Conservation (phyloP, 2,113 vertebrate genomes). For the Scartelaos histophorus region DNA sequence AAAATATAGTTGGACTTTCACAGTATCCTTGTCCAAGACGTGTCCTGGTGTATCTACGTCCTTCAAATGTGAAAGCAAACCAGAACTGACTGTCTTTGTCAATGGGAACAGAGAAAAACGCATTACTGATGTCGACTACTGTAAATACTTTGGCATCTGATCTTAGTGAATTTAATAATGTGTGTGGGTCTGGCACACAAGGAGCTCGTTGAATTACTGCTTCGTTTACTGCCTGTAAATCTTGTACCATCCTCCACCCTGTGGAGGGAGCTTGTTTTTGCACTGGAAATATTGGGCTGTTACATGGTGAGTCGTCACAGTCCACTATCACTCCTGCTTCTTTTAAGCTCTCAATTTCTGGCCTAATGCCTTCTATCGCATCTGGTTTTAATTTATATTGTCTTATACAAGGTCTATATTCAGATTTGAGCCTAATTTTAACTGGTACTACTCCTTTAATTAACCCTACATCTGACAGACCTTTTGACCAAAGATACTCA, state of each 20-base stretch:
- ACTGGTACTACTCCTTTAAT: not conserved
- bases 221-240: not conserved
- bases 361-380: not conserved
- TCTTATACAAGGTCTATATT: not conserved
- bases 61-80: not conserved
- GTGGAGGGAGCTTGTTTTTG: not conserved
- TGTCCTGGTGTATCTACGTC: not conserved
- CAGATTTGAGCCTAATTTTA: not conserved
- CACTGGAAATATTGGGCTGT: conserved; percentile 9
- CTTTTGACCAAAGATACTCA: not conserved
- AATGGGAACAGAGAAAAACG: not conserved
- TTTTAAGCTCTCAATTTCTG: not conserved
- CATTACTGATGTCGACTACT: not conserved
- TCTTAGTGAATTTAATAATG: not conserved
- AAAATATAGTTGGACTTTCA: not conserved
- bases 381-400: not conserved
- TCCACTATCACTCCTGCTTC: not conserved
- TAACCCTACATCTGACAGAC: not conserved
- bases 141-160: not conserved
- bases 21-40: not conserved
- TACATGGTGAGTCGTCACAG: not conserved
- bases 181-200: not conserved
- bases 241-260: conserved; percentile 8
- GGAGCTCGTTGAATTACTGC: not conserved
- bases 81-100: not conserved